A percentile compares a stretch with the other conserved stretches of the same genome.
These are phyloP conservation scores for Mystacides longicornis DNA, from an alignment of 2,888 invertebrate species.

Conservation along the genomic window DNA sequence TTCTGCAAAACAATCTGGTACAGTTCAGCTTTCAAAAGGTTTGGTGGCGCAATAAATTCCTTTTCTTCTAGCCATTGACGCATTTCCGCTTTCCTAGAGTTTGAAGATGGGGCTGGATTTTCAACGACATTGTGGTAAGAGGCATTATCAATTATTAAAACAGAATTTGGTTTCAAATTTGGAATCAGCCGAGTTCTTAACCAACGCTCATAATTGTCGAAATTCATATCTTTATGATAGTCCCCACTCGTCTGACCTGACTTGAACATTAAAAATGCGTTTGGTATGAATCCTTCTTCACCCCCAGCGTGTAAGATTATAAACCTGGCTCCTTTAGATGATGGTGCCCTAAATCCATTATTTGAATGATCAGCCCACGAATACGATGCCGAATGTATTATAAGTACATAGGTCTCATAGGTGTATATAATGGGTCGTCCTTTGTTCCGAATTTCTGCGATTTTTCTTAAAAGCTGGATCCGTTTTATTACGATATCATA, in stretches of 20 bases:
- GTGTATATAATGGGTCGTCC: too few species aligned
- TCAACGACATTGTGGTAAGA: conserved; percentile 5
- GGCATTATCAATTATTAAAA: conserved; percentile 1
- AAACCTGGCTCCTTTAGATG: too few species aligned
- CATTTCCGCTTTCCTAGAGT: background rate
- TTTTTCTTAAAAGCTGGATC: too few species aligned
- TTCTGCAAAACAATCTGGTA: background rate
- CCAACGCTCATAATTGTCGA: background rate
- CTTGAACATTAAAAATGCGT: too few species aligned
- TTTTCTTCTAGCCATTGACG: background rate
- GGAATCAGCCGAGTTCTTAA: background rate
- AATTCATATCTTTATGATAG: conserved; percentile 7
- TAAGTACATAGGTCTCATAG: too few species aligned
- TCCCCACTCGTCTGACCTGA: background rate
- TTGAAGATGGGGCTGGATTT: conserved; percentile 2
- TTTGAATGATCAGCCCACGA: too few species aligned
- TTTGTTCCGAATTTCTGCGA: too few species aligned
- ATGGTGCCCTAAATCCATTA: too few species aligned
- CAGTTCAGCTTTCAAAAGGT: background rate
- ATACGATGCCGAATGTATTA: too few species aligned
- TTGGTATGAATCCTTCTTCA: too few species aligned
- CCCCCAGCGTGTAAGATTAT: too few species aligned
- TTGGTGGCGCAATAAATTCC: background rate
- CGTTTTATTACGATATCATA: too few species aligned
- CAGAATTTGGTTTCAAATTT: conserved; percentile 3